Base-by-base conservation (phyloP, 2,888 invertebrate species). In the Achlya flavicornis region DNA sequence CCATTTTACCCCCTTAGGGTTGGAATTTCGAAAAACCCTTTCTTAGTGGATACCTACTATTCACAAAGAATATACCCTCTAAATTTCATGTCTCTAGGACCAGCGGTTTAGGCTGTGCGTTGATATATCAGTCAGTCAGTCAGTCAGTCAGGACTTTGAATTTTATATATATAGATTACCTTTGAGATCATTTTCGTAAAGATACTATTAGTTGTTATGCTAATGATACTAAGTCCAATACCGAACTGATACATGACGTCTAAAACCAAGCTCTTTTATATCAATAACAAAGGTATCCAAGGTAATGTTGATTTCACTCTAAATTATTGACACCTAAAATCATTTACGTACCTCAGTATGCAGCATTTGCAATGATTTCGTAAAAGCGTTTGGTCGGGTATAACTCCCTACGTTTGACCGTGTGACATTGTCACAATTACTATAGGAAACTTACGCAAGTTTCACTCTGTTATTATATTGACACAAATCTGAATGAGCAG, bases 271-370 rank as follows among this genome's bases (percentile, higher is more conserved):
- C 80, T 81, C 89, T 91, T 93, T 90, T 92, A 93, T 93, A 93
- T 88, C 80, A 77, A 80, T 80, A 84, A 80, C 80, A 86, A 86
- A 81, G 70, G 81, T 86, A 77, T 77, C 83, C 92, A 92, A 92
- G 91, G 91, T 87, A 83, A 92, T 85, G 82, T 83, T 79, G 89
- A 88, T 92, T 91, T 91, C 92, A 83, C 89, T 86, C 73, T 85
- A 84, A 86, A 76, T 79, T 79, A 80, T 83, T 77, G 68, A 72
- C 79, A 79, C 75, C 80, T 78, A 76, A 85, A 81, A 83, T 84
- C 80, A 82, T 84, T 83, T 73, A 76, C 71, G 71, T 77, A 77
- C 77, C 81, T 79, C 73, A 71, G 78, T 80, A 77, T 82, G 81
- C 81, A 73, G 41, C 12, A 41, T 41, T 41, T 41, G 41, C 79